These are phyloP conservation scores for Danaus plexippus DNA, from an alignment of 1,140 invertebrate genomes.

Conservation along the genomic window DNA sequence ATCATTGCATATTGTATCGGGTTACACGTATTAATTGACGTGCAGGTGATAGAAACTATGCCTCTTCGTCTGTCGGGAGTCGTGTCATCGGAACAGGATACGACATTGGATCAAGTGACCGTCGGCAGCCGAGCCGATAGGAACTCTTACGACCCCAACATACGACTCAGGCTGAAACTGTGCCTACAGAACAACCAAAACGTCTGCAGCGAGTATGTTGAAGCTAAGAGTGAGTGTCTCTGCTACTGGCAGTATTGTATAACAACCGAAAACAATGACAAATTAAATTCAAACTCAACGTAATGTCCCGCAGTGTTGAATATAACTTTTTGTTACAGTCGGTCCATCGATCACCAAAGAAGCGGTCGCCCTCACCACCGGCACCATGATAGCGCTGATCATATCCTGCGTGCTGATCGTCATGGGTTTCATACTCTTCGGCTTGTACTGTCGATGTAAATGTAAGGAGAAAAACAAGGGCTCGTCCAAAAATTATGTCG, in stretches of 20 bases:
- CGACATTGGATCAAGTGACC: conserved; percentile 71
- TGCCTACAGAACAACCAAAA: conserved; percentile 83
- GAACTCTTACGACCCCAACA: conserved; percentile 73
- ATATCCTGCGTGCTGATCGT: conserved; percentile 86
- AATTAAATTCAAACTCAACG: too few species aligned
- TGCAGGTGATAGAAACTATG: conserved; percentile 78
- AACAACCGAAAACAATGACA: conserved; percentile 5
- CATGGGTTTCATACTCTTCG: conserved; percentile 81
- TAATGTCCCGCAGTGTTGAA: too few species aligned
- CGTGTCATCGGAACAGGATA: conserved; percentile 78
- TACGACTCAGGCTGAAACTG: conserved; percentile 81
- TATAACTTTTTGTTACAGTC: conserved; percentile 72
- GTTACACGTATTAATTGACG: not conserved
- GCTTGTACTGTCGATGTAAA: conserved; percentile 90
- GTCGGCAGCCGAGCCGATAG: conserved; percentile 37
- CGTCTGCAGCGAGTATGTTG: conserved; percentile 86
- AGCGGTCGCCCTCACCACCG: conserved; percentile 81
- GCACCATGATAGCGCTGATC: conserved; percentile 85
- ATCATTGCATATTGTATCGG: too few species aligned
- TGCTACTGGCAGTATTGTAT: too few species aligned
- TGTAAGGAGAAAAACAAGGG: conserved; percentile 85
- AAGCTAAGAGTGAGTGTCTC: conserved; percentile 82
- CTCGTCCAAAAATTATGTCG: conserved; percentile 89
- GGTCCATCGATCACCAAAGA: conserved; percentile 85
- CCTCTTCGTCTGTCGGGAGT: conserved; percentile 78